Evolutionary conservation across 64 coral and sea anemone genomes (phyloP).

Genomic region (Montipora capricornis): DNA sequence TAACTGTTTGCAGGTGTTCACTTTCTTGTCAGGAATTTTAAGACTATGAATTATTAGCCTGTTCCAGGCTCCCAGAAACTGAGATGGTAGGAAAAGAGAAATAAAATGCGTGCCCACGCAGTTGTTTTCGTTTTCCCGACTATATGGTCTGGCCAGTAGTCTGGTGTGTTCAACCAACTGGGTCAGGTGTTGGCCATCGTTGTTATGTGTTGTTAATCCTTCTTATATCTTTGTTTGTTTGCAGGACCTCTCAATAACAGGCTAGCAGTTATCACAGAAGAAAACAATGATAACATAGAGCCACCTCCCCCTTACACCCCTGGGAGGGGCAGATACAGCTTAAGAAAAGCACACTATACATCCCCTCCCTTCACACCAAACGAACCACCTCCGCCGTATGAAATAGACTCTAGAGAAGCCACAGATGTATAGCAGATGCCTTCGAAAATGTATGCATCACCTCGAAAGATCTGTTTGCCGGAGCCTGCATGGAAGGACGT

Average conservation of each 20-base stretch:
- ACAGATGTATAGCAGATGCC: constrained; percentile 76
- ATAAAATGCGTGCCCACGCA: too few species aligned
- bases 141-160: too few species aligned
- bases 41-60: too few species aligned
- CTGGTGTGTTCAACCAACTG: too few species aligned
- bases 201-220: not conserved
- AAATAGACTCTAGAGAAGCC: constrained; percentile 79
- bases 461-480: not conserved
- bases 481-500: too few species aligned
- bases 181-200: too few species aligned
- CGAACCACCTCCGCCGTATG: constrained; percentile 92
- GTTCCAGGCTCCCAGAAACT: too few species aligned
- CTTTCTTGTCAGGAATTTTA: too few species aligned
- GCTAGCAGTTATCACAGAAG: constrained; percentile 73
- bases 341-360: constrained; percentile 22
- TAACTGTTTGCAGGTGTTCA: too few species aligned
- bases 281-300: constrained; percentile 74
- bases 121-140: too few species aligned
- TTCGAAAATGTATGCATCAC: not conserved
- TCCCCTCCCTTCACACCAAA: constrained; percentile 71
- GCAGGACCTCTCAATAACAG: constrained; percentile 82
- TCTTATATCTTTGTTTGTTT: not conserved
- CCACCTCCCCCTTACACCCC: constrained; percentile 92
- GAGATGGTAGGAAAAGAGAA: too few species aligned
- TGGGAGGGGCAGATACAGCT: constrained; percentile 44